Evolutionary conservation across 2,888 invertebrate genomes (phyloP), one percentile per base, ranked within the genome.

Genomic region (Torymus aiolomorphi): DNA sequence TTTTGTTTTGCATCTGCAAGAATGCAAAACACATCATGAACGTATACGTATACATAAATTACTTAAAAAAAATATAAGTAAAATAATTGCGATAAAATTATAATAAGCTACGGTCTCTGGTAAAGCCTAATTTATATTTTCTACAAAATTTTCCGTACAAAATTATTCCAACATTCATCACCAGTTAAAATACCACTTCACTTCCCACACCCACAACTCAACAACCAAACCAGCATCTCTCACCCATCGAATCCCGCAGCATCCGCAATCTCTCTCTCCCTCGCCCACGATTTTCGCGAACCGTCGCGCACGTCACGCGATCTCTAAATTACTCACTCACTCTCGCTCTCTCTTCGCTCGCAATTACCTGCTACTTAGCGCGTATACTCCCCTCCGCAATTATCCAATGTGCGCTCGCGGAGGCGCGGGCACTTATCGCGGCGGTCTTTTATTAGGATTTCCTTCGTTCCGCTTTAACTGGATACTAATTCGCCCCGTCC

Each of bases 361-460:
- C 72, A 81, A 81, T 81, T 81, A 81, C 72, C 81, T 78, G 78
- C 75, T 78, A 80, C 78, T 80, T 81, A 77, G 51, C 57, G 69
- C 63, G 73, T 74, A 65, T 62, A 52, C n/a, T 49, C 42, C 54
- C 73, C 74, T 80, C 82, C 54, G 49, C 87, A 85, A 89, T 89
- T 89, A 89, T 89, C 85, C 86, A 89, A 89, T 89, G 85, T 85
- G 82, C 54, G 57, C 8, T 52, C 24, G 56, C 52, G 61, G 56
- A 13, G 62, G 42, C 11, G 54, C 61, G 31, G 8, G 56, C 65
- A 67, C 69, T 74, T 63, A 59, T 51, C 52, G 63, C 72, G 11
- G 65, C 31, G 83, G 81, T 63, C 56, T 83, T 86, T 83, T 85
- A 87, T 86, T 86, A 87, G 86, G 86, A 88, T 87, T 87, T 88